Conservation (phyloP, 2,113 vertebrate species). For the Dipodomys merriami region DNA sequence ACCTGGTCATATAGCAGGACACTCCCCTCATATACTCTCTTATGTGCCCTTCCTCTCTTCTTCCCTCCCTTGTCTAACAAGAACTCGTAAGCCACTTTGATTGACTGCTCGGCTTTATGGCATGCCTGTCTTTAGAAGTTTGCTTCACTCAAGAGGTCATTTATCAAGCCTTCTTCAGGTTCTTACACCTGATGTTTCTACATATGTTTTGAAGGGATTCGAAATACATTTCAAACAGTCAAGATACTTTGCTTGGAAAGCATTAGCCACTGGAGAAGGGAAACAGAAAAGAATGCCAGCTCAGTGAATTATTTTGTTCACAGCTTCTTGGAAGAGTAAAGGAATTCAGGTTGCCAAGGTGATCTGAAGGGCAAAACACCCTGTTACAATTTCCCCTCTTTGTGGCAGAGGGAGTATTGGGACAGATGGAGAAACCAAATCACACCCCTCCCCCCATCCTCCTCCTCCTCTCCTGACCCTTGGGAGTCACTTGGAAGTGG, state of each 20-base stretch:
- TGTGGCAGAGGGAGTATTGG: not conserved
- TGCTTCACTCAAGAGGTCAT: not conserved
- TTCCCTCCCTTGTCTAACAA: not conserved
- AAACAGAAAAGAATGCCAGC: slow-evolving; percentile 4
- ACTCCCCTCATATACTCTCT: not conserved
- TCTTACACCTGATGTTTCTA: not conserved
- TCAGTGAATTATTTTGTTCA: slow-evolving; percentile 39
- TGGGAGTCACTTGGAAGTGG: not conserved
- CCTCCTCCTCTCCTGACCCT: not conserved
- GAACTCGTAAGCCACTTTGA: not conserved
- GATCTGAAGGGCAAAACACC: slow-evolving; percentile 15
- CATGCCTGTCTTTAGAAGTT: not conserved
- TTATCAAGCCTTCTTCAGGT: not conserved
- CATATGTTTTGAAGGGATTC: not conserved
- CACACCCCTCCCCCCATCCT: not conserved
- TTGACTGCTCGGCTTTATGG: not conserved
- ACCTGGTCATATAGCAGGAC: rapidly evolving
- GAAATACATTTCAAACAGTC: not conserved
- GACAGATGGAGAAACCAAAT: not conserved
- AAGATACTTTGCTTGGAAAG: not conserved
- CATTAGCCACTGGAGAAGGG: not conserved
- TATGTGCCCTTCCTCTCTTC: not conserved
- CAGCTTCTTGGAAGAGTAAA: slow-evolving; percentile 46
- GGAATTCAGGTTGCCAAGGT: slow-evolving; percentile 39
- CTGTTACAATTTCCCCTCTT: not conserved